Base-by-base conservation (phyloP, 1,140 invertebrate genomes). In the Neoseiulus cucumeris region DNA sequence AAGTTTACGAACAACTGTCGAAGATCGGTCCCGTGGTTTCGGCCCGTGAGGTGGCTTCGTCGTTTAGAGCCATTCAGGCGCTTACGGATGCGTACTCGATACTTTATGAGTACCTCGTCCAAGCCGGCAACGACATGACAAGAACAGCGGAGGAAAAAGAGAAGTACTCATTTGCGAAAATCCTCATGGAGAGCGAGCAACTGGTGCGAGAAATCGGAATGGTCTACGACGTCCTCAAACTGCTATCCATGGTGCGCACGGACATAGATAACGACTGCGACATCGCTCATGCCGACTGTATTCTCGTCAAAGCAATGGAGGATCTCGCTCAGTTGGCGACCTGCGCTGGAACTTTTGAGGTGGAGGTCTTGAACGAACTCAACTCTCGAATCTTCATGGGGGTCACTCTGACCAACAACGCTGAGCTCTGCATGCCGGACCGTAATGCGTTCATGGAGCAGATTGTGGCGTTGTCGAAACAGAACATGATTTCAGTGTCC, bases 401-500 rank as follows among this genome's bases (percentile, higher is more conserved):
- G 17, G 51, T 59, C 22, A 20, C 25, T 25, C 51, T 59, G 2
- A 25, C 33, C 17, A 33, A 59, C 33, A 59, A 25, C 22, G 12
- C 51, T 17, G 25, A 29, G 14, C 22, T 59, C 25, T 33, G 33
- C 25, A 25, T 33, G 51, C 51, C 51, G 12, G 33, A 59, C 22
- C 51, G 51, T 25, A 33, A 17, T 20, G 51, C 51, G 25, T 59
- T 59, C 22, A 59, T 59, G 51, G 51, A 59, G 14, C 14, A 25
- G 14, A 59, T 59, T 20, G 51, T 59, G 14, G 51, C 25, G 22
- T 9, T 59, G 4, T 59, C 51, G 14, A 25, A 33, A 14, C 14
- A 59, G 22, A 59, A 59, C 51, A 59, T 59, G 51, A 59, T 59
- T 25, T 59, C 51, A 6, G 33, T 59, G 25, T 59, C 51, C 22